A percentile compares a stretch with the other conserved stretches of the same genome.
These are phyloP conservation scores for Callionymus lyra DNA, from an alignment of 2,113 vertebrate genomes.

Conservation along the genomic window DNA sequence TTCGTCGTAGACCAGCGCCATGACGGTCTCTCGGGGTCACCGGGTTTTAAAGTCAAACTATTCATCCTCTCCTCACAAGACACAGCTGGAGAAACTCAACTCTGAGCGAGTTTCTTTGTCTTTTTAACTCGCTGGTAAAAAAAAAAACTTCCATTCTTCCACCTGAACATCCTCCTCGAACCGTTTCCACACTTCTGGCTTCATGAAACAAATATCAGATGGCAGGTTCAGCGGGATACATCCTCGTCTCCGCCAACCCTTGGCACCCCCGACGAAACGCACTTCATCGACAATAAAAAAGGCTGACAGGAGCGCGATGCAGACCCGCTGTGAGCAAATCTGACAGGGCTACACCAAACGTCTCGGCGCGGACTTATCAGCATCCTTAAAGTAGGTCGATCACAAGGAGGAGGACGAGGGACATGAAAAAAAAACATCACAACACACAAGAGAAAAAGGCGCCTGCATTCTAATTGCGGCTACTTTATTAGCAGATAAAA, in stretches of 20 bases:
- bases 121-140: too few species aligned
- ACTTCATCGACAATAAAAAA: slow-evolving; percentile 30
- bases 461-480: background rate
- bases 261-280: slow-evolving; percentile 3
- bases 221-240: background rate
- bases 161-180: too few species aligned
- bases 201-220: too few species aligned
- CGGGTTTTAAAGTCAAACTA: too few species aligned
- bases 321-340: slow-evolving; percentile 30
- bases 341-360: slow-evolving; percentile 44
- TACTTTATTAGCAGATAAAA: background rate
- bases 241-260: slow-evolving; percentile 2
- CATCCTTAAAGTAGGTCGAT: slow-evolving; percentile 71
- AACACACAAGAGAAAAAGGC: background rate
- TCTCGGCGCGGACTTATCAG: slow-evolving; percentile 65
- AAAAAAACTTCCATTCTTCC: too few species aligned
- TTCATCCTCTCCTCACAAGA: too few species aligned
- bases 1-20: too few species aligned
- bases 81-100: too few species aligned
- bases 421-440: slow-evolving; percentile 18
- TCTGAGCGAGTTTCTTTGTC: too few species aligned
- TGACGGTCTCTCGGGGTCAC: too few species aligned
- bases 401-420: slow-evolving; percentile 25
- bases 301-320: slow-evolving; percentile 37
- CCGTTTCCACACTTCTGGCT: too few species aligned